A percentile compares a stretch with the other conserved stretches of the same genome.
phyloP scores from a whole-genome alignment of 1,140 invertebrate species.

The Drosophila bocki region DNA sequence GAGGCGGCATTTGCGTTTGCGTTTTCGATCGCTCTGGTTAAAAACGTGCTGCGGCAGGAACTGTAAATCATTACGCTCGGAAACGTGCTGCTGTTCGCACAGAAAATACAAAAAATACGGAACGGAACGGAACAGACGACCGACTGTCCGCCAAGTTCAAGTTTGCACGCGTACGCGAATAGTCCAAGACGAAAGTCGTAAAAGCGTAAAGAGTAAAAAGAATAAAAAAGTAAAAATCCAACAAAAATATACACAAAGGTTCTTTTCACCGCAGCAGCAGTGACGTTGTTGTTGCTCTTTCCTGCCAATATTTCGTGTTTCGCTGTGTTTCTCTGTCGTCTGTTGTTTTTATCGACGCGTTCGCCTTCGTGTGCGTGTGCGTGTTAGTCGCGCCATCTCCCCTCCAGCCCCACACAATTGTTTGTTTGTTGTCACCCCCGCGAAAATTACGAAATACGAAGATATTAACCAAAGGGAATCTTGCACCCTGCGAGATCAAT shows the following conservation, averaged over 20 bases:
- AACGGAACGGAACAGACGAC: conserved; percentile 1
- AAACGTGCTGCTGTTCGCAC: conserved; percentile 70
- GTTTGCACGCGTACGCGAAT: conserved; percentile 38
- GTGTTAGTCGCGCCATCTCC: conserved; percentile 11
- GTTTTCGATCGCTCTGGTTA: conserved; percentile 66
- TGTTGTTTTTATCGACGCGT: conserved; percentile 72
- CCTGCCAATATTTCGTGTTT: conserved; percentile 47
- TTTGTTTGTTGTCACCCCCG: conserved; percentile 43
- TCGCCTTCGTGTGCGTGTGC: conserved; percentile 31
- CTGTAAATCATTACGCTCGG: conserved; percentile 77
- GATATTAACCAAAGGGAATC: conserved; percentile 5
- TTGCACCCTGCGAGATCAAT: conserved; percentile 2
- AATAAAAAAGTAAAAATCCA: conserved; percentile 28
- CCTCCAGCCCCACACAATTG: neutral
- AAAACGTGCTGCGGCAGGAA: conserved; percentile 78
- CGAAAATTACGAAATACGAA: conserved; percentile 13
- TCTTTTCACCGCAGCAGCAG: conserved; percentile 32
- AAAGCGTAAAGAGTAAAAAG: conserved; percentile 42
- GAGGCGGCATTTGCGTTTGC: conserved; percentile 24
- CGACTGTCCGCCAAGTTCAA: conserved; percentile 63
- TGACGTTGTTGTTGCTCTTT: conserved; percentile 40
- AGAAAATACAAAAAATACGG: conserved; percentile 11
- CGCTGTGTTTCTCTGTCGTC: conserved; percentile 29
- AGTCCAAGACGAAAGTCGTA: conserved; percentile 62
- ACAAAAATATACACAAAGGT: conserved; percentile 40